These are phyloP conservation scores for Elysia chlorotica DNA, from an alignment of 1,140 invertebrate genomes.

Conservation along the genomic window DNA sequence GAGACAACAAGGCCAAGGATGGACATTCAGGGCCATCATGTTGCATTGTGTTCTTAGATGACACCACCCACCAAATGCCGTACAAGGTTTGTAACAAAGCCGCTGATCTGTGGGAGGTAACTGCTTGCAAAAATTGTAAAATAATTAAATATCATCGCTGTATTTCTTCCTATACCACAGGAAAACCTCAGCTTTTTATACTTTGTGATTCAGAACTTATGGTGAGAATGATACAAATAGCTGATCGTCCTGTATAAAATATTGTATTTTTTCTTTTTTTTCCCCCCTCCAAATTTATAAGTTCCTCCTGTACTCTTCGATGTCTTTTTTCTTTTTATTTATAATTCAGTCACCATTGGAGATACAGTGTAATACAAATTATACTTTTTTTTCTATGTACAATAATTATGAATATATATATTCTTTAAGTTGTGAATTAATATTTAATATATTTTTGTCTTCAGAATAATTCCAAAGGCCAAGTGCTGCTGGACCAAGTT, in stretches of 20 bases:
- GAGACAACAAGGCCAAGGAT: slow-evolving; percentile 33
- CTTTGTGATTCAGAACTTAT: not conserved
- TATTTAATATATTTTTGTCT: slow-evolving; percentile 43
- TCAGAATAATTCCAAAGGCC: slow-evolving; percentile 69
- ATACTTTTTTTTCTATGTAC: not conserved
- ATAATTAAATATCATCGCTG: not conserved
- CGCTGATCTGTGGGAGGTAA: not conserved
- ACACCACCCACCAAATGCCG: slow-evolving; percentile 38
- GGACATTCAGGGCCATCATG: slow-evolving; percentile 31
- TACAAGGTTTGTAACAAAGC: slow-evolving; percentile 42
- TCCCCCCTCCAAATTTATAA: not conserved
- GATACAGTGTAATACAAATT: not conserved
- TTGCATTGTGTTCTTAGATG: slow-evolving; percentile 45
- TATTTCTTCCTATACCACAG: not conserved
- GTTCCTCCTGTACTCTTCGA: not conserved
- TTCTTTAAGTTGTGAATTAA: not conserved
- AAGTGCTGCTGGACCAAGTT: slow-evolving; percentile 91
- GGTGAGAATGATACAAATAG: not conserved
- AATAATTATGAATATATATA: not conserved
- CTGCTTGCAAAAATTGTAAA: not conserved
- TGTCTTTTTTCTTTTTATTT: not conserved
- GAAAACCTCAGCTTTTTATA: not conserved
- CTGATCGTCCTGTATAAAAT: not conserved
- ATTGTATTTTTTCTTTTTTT: not conserved
- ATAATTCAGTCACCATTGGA: not conserved